phyloP scores from a whole-genome alignment of 2,888 invertebrate species.

The Strigamia transsilvanica region DNA sequence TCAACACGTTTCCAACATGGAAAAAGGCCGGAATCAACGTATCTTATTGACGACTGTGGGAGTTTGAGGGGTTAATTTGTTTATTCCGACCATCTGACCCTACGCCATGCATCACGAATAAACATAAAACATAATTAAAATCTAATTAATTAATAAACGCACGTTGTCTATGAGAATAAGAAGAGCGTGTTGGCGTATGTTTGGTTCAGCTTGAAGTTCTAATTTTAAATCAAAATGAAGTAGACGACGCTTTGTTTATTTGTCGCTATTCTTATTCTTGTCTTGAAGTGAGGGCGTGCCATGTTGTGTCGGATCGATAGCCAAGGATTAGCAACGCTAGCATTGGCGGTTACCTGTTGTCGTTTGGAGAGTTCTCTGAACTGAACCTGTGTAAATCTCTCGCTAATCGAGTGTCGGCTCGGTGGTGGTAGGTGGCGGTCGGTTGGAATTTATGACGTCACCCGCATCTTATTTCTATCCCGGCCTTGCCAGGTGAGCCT shows the following conservation, averaged over 20 bases:
- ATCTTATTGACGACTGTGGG: no score
- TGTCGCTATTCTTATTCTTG: slow-evolving; percentile 2
- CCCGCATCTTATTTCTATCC: background rate
- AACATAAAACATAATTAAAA: background rate
- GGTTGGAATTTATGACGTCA: slow-evolving; percentile 27
- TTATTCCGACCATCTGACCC: no score
- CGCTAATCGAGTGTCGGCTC: slow-evolving; percentile 41
- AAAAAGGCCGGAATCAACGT: no score
- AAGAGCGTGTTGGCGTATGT: background rate
- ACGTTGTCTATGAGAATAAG: background rate
- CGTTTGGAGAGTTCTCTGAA: slow-evolving; percentile 28
- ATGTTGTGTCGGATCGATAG: slow-evolving; percentile 29
- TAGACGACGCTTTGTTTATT: background rate
- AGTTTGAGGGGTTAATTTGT: no score
- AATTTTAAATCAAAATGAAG: slow-evolving; percentile 4
- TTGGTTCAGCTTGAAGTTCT: background rate
- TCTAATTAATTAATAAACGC: background rate
- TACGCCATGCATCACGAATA: background rate
- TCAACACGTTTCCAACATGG: background rate
- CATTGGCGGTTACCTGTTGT: slow-evolving; percentile 20
- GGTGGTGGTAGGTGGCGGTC: background rate
- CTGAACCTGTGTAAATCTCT: slow-evolving; percentile 47
- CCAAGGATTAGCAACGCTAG: slow-evolving; percentile 11
- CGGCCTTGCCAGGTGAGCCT: slow-evolving; percentile 5
- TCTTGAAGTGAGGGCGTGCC: slow-evolving; percentile 16